phyloP scores from a whole-genome alignment of 2,113 vertebrate genomes.

The Pelvicachromis taeniatus region DNA sequence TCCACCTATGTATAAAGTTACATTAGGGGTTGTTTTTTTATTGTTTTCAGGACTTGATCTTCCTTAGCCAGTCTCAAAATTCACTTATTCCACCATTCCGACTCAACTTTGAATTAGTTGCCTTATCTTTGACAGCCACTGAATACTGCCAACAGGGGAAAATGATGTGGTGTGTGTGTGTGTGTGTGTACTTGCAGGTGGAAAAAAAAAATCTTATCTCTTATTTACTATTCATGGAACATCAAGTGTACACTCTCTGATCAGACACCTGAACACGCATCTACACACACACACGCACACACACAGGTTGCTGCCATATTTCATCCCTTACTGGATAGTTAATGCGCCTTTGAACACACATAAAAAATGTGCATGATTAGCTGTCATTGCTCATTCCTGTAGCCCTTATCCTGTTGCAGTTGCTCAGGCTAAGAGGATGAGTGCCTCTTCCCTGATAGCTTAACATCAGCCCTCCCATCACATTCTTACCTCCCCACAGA shows the following conservation, averaged over 20 bases:
- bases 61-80: not conserved
- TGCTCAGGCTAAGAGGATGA: constrained; percentile 20
- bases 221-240: constrained; percentile 31
- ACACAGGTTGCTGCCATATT: not conserved
- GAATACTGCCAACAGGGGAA: not conserved
- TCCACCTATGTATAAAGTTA: not conserved
- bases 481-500: not conserved
- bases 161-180: not conserved
- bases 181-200: not conserved
- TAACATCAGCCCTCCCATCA: constrained; percentile 26
- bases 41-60: not conserved
- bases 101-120: not conserved
- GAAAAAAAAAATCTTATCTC: constrained; percentile 13
- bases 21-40: not conserved
- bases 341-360: constrained; percentile 25
- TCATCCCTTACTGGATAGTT: constrained; percentile 12
- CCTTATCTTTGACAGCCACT: not conserved
- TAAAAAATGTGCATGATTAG: constrained; percentile 12
- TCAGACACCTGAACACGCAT: not conserved
- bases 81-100: not conserved
- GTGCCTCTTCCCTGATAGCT: constrained; percentile 21
- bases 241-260: not conserved
- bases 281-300: not conserved
- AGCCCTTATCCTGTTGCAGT: not conserved
- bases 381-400: constrained; percentile 39